Evolutionary conservation across 2,888 invertebrate genomes (phyloP).

Genomic region (Trissolcus japonicus): DNA sequence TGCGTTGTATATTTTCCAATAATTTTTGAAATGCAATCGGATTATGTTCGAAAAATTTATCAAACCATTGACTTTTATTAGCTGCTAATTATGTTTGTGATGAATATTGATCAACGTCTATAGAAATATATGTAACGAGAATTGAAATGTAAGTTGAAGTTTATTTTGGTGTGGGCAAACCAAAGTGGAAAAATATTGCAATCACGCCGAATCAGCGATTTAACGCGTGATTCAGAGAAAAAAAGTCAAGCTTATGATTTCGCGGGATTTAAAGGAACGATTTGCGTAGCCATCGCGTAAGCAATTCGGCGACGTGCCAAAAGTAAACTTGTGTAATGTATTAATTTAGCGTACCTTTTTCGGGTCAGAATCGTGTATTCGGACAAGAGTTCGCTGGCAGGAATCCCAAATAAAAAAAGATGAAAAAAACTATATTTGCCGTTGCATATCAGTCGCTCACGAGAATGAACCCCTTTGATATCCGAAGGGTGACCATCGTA

Average conservation of each 20-base stretch:
- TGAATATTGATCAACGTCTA: no score
- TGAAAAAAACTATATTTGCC: conserved; percentile 55
- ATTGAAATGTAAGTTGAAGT: not conserved
- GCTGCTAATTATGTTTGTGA: not conserved
- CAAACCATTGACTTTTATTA: not conserved
- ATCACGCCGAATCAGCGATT: conserved; percentile 37
- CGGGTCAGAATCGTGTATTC: conserved; percentile 69
- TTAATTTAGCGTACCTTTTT: conserved; percentile 75
- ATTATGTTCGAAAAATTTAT: no score
- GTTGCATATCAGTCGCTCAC: conserved; percentile 43
- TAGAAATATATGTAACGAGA: not conserved
- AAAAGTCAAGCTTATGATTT: conserved; percentile 33
- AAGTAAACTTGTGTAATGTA: conserved; percentile 69
- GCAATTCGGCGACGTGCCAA: conserved; percentile 73
- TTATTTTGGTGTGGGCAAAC: not conserved
- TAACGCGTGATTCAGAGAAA: conserved; percentile 41
- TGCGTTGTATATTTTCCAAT: conserved; percentile 5
- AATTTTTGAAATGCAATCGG: no score
- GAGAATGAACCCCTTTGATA: conserved; percentile 50
- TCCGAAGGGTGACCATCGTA: conserved; percentile 56
- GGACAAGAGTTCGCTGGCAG: conserved; percentile 66
- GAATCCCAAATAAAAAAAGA: conserved; percentile 59
- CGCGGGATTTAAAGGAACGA: conserved; percentile 58
- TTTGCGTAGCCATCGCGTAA: conserved; percentile 64
- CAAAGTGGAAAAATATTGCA: conserved; percentile 34